Conservation (phyloP, 2,113 vertebrate genomes). For the Colossoma macropomum region DNA sequence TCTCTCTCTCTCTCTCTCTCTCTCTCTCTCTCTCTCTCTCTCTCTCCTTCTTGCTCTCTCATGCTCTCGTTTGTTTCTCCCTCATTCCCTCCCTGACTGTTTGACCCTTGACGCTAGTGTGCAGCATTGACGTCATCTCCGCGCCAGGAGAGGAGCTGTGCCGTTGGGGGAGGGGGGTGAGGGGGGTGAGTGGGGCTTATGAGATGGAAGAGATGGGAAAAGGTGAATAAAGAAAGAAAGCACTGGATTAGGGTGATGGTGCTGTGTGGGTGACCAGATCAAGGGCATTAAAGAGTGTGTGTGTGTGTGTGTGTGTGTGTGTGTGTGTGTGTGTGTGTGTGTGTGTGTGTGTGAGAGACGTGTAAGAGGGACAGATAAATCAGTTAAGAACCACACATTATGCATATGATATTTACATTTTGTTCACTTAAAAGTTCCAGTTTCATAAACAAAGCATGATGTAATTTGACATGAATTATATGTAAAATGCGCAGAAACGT, state of each 20-base stretch:
- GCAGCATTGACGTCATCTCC: conserved; percentile 58
- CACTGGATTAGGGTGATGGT: too few relatives aligned
- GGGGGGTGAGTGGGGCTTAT: too few relatives aligned
- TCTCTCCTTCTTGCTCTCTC: neutral
- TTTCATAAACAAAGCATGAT: too few relatives aligned
- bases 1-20: neutral
- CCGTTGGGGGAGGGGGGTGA: neutral
- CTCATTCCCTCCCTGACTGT: neutral
- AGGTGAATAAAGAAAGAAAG: neutral
- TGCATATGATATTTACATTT: too few relatives aligned
- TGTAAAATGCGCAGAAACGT: neutral
- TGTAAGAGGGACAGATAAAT: too few relatives aligned
- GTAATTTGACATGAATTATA: neutral
- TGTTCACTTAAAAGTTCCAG: too few relatives aligned
- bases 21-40: conserved; percentile 26
- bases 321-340: too few relatives aligned
- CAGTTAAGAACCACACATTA: too few relatives aligned
- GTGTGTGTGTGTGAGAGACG: too few relatives aligned
- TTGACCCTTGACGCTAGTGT: conserved; percentile 52
- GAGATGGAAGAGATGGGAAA: neutral
- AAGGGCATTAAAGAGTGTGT: too few relatives aligned
- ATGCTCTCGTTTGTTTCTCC: neutral
- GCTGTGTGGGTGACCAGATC: too few relatives aligned
- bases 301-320: too few relatives aligned
- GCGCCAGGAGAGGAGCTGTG: neutral